A percentile compares a stretch with the other conserved stretches of the same genome.
phyloP scores from a whole-genome alignment of 2,888 invertebrate species.

The Drosophila yooni region DNA sequence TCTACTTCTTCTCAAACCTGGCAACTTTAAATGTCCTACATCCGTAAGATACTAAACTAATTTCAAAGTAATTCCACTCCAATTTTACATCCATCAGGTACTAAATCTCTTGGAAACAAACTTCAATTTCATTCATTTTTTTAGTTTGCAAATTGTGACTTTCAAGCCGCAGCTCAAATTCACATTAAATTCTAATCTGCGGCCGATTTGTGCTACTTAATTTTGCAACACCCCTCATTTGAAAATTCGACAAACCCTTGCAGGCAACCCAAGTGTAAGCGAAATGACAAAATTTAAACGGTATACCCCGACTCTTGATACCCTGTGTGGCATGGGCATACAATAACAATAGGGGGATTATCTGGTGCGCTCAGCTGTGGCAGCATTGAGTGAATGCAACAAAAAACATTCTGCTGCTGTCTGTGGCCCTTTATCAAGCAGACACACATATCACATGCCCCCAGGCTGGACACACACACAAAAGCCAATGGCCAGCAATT shows the following conservation, averaged over 20 bases:
- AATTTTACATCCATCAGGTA: neutral
- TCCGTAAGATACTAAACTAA: neutral
- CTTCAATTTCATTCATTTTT: neutral
- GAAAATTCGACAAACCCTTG: slow-evolving; percentile 16
- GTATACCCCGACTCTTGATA: neutral
- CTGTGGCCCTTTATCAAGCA: slow-evolving; percentile 56
- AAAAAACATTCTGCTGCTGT: slow-evolving; percentile 5
- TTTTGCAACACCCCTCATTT: slow-evolving; percentile 11
- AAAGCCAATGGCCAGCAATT: slow-evolving; percentile 24
- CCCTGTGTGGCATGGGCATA: neutral
- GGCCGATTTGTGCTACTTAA: slow-evolving; percentile 2
- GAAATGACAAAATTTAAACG: slow-evolving; percentile 36
- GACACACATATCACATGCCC: slow-evolving; percentile 46
- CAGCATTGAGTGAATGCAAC: slow-evolving; percentile 28
- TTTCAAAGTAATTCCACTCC: neutral
- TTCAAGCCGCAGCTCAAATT: neutral
- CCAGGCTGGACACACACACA: slow-evolving; percentile 33
- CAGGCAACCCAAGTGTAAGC: slow-evolving; percentile 17
- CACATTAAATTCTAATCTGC: slow-evolving; percentile 15
- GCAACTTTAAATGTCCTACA: neutral
- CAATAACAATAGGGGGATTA: slow-evolving; percentile 46
- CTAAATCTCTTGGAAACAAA: neutral
- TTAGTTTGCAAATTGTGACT: neutral
- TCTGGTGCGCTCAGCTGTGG: slow-evolving; percentile 36
- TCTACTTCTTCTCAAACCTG: neutral